Conservation (phyloP, 2,797 vertebrate genomes). For the Morus bassanus region DNA sequence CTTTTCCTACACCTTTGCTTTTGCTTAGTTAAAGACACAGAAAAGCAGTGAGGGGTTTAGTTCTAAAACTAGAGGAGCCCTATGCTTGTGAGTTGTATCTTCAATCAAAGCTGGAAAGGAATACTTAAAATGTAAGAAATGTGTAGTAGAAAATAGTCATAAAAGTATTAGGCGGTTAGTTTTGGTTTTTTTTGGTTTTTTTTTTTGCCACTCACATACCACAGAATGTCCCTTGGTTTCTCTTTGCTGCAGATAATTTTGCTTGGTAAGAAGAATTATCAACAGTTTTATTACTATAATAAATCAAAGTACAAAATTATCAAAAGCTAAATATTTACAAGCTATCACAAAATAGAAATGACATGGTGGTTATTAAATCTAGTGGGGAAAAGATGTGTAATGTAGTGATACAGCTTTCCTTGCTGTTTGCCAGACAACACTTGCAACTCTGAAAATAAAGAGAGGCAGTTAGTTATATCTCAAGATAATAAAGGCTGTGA, state of each 20-base stretch:
- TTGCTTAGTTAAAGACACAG: background rate
- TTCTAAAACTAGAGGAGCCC: background rate
- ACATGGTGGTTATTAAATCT: background rate
- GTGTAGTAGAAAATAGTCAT: background rate
- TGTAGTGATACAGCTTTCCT: background rate
- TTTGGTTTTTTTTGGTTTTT: no score
- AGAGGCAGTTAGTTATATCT: background rate
- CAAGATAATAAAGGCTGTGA: no score
- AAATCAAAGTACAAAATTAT: constrained; percentile 71
- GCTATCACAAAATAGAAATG: constrained; percentile 17
- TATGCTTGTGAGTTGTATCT: background rate
- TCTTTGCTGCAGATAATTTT: background rate
- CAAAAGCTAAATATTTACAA: constrained; percentile 69
- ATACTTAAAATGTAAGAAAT: background rate
- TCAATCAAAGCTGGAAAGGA: background rate
- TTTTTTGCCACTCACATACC: background rate
- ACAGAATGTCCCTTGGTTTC: background rate
- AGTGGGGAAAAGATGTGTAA: background rate
- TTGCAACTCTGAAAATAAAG: constrained; percentile 7
- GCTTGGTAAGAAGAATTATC: background rate
- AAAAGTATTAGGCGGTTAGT: background rate
- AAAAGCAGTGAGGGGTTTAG: background rate
- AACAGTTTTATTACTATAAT: constrained; percentile 66
- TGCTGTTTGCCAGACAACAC: background rate
- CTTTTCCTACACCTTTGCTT: background rate